Base-by-base conservation (phyloP, 2,113 vertebrate species). In the Tretioscincus oriximinensis region DNA sequence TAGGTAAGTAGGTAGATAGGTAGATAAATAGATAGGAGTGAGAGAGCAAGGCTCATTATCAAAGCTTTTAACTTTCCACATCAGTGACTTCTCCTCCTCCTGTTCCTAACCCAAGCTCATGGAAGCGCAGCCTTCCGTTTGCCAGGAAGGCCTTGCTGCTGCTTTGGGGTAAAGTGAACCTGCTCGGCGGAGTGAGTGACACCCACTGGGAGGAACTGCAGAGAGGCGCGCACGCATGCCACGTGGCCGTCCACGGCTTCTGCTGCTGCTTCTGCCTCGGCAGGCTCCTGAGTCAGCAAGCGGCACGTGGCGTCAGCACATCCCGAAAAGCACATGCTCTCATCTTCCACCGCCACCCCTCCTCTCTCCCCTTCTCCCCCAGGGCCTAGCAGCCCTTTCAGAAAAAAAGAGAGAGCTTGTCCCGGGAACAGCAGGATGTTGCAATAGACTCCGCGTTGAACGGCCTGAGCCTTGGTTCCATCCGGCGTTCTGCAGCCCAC, bases 211-310 rank as follows among this genome's bases (percentile, higher is more conserved):
- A 78, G 51, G 61, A 45, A 26, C 41, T 5, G 29, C 70, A 80
- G 35, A 73, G n/a, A 47, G 35, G 35, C 35, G 21, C 21, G 4
- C 67, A 72, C 71, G 41, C 54, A 58, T 18, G 22, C 7, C 0
- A 0, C 26, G 7, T 1, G 0, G 61, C 58, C 0, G 12, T 72
- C 22, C 75, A 14, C 1, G 1, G 78, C 80, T 76, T 74, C 75
- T 73, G 35, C 35, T 41, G 35, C 35, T 41, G 78, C 80, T 76
- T 74, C 75, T 73, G 81, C 61, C 63, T 64, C 47, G 16, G 78
- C 70, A 35, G 20, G 64, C 78, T 81, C 72, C 78, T 29, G 69
- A 73, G 60, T 28, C 61, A 31, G 84, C 21, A 21, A 71, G 79
- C 21, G 18, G 1, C 49, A 1, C 0, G 1, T 11, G 22, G 22